phyloP scores from a whole-genome alignment of 2,113 vertebrate genomes.

The Coreoperca whiteheadi region DNA sequence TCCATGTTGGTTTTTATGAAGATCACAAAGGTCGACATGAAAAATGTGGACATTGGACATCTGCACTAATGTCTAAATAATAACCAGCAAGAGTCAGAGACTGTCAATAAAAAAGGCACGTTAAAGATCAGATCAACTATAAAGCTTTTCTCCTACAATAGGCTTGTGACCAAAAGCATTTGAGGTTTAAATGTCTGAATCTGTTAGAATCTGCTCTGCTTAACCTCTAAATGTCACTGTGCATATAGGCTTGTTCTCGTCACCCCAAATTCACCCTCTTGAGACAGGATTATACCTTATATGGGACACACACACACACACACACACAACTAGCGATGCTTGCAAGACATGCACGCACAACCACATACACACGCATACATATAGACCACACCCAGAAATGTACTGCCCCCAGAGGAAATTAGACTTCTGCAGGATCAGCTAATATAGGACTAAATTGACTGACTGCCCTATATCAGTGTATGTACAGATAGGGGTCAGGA shows the following conservation, averaged over 20 bases:
- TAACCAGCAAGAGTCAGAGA: neutral
- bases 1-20: neutral
- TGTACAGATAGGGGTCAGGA: constrained; percentile 49
- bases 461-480: constrained; percentile 43
- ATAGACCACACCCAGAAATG: constrained; percentile 37
- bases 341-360: constrained; percentile 12
- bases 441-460: constrained; percentile 74
- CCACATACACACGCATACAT: neutral
- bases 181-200: constrained; percentile 6
- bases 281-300: constrained; percentile 18
- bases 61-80: neutral
- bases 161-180: neutral
- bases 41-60: neutral
- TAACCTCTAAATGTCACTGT: constrained; percentile 65
- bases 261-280: constrained; percentile 15
- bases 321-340: no score
- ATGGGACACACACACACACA: constrained; percentile 36
- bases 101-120: neutral
- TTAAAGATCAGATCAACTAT: neutral
- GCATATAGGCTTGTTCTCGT: constrained; percentile 18
- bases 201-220: neutral
- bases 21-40: neutral
- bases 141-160: neutral
- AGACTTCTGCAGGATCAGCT: constrained; percentile 54
- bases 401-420: constrained; percentile 62